These are phyloP conservation scores for Callipepla squamata DNA, from an alignment of 2,113 vertebrate genomes.

Conservation along the genomic window DNA sequence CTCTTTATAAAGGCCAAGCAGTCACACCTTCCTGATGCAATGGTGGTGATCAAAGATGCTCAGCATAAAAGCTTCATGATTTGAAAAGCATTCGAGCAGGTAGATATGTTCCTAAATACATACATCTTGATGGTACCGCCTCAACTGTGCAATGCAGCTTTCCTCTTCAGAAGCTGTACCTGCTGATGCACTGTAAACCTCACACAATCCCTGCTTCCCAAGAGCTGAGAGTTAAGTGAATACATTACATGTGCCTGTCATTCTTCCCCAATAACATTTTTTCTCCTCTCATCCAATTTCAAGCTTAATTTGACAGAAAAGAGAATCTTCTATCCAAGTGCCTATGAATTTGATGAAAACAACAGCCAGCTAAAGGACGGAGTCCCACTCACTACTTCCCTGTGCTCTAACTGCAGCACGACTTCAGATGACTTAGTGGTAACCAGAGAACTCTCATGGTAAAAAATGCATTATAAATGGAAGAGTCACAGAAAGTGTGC, in stretches of 20 bases:
- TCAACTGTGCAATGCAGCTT: background rate
- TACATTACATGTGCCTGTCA: background rate
- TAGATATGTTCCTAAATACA: constrained; percentile 4
- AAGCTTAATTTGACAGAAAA: constrained; percentile 21
- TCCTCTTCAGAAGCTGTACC: background rate
- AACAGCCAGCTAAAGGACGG: background rate
- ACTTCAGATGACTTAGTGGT: background rate
- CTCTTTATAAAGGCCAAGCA: background rate
- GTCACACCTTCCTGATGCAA: background rate
- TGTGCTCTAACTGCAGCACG: background rate
- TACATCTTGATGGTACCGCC: background rate
- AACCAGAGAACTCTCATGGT: background rate
- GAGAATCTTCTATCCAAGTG: background rate
- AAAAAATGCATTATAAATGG: background rate
- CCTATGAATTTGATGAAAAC: background rate
- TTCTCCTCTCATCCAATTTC: constrained; percentile 1
- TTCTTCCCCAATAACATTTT: background rate
- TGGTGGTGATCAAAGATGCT: background rate
- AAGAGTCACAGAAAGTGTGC: background rate
- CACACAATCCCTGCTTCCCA: background rate
- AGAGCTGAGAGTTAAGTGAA: background rate
- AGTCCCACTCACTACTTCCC: background rate
- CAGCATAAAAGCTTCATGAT: constrained; percentile 2
- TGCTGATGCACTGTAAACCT: background rate
- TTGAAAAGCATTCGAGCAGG: background rate